phyloP scores from a whole-genome alignment of 2,888 invertebrate genomes.

The Microctonus brassicae region DNA sequence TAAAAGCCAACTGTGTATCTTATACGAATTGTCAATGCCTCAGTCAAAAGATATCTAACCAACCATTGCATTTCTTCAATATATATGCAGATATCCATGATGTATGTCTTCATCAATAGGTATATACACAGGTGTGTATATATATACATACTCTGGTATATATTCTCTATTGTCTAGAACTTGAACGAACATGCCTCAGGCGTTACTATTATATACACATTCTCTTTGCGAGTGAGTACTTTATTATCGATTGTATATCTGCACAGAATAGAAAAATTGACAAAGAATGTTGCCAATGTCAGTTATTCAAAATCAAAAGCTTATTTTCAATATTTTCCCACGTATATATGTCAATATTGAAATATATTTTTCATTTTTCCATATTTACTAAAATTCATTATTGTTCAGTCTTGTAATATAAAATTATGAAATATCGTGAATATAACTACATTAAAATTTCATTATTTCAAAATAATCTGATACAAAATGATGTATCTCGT shows the following conservation, averaged over 20 bases:
- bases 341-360: too few species aligned
- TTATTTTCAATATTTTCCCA: background rate
- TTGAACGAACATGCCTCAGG: background rate
- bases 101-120: background rate
- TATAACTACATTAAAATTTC: too few species aligned
- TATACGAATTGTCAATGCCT: slow-evolving; percentile 55
- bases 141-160: background rate
- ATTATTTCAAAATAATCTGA: too few species aligned
- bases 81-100: background rate
- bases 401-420: too few species aligned
- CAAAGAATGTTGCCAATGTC: background rate
- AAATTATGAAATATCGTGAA: too few species aligned
- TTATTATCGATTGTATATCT: background rate
- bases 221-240: background rate
- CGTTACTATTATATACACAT: background rate
- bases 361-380: too few species aligned
- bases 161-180: background rate
- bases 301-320: background rate
- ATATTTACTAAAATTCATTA: too few species aligned
- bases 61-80: background rate
- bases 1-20: slow-evolving; percentile 61
- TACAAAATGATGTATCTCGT: too few species aligned
- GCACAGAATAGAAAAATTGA: background rate
- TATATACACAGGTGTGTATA: background rate
- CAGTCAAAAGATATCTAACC: background rate